These are phyloP conservation scores for Nyctereutes procyonoides DNA, from an alignment of 2,113 vertebrate genomes.

Conservation along the genomic window DNA sequence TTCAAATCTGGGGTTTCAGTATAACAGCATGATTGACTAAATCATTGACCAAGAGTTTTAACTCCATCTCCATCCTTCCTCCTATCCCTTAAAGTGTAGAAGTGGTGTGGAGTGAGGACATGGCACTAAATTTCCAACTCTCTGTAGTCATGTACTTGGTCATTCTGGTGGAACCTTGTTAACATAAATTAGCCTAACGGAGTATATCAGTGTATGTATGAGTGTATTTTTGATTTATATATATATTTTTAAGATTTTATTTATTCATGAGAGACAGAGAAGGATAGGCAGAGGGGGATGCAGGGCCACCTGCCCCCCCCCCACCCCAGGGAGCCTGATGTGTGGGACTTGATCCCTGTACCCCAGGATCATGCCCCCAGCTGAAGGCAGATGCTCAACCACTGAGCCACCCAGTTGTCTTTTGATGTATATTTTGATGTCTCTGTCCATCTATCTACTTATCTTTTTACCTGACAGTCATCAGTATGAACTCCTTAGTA, in stretches of 20 bases:
- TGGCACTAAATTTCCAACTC: neutral
- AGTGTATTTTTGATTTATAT: neutral
- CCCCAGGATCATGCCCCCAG: too few relatives aligned
- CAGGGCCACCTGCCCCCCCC: too few relatives aligned
- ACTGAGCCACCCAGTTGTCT: too few relatives aligned
- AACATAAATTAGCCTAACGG: neutral
- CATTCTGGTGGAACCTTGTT: neutral
- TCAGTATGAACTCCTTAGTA: neutral
- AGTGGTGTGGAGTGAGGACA: neutral
- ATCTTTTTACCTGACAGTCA: neutral
- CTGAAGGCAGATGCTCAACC: too few relatives aligned
- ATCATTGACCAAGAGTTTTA: neutral
- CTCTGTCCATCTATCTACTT: neutral
- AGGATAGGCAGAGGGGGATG: too few relatives aligned
- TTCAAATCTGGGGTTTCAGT: neutral
- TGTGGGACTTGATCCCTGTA: too few relatives aligned
- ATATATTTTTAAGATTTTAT: too few relatives aligned
- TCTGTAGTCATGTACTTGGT: neutral
- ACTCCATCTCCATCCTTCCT: neutral
- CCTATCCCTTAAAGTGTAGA: neutral
- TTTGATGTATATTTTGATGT: neutral
- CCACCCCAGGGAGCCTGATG: too few relatives aligned
- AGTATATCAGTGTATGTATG: neutral
- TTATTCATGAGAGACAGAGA: too few relatives aligned
- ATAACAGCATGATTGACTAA: neutral